Evolutionary conservation across 92 coral and sea anemone species (phyloP).

Genomic region (Muricea muricata): DNA sequence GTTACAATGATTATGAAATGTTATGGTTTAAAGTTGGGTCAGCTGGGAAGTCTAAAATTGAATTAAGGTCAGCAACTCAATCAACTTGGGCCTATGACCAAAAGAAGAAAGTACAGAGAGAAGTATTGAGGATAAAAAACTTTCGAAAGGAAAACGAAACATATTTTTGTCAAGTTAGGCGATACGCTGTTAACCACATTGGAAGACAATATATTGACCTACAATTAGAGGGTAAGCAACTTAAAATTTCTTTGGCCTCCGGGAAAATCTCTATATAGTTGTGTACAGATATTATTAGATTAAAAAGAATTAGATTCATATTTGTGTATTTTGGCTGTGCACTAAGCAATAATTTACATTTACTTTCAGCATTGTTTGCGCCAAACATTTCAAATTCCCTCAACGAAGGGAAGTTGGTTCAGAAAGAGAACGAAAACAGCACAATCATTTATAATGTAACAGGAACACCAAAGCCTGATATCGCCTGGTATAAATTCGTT

Average conservation of each 20-base stretch:
- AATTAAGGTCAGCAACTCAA: background rate
- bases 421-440: background rate
- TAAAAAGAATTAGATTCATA: too few species aligned
- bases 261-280: too few species aligned
- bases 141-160: constrained; percentile 45
- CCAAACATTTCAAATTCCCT: background rate
- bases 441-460: background rate
- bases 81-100: background rate
- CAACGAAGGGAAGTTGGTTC: background rate
- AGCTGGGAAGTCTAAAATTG: background rate
- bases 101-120: background rate
- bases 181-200: constrained; percentile 4
- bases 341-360: background rate
- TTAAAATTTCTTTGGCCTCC: background rate
- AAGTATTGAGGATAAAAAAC: constrained; percentile 4
- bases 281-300: background rate
- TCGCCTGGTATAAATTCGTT: background rate
- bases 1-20: constrained; percentile 23
- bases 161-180: constrained; percentile 58
- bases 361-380: background rate
- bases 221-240: constrained; percentile 2
- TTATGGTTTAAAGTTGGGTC: constrained; percentile 5
- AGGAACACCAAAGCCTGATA: constrained; percentile 12
- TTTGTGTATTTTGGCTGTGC: background rate
- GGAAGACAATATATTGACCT: background rate